Percentiles rank a stretch among this genome's conserved stretches.
phyloP scores from a whole-genome alignment of 2,888 invertebrate species.

The Lumbricus terrestris region DNA sequence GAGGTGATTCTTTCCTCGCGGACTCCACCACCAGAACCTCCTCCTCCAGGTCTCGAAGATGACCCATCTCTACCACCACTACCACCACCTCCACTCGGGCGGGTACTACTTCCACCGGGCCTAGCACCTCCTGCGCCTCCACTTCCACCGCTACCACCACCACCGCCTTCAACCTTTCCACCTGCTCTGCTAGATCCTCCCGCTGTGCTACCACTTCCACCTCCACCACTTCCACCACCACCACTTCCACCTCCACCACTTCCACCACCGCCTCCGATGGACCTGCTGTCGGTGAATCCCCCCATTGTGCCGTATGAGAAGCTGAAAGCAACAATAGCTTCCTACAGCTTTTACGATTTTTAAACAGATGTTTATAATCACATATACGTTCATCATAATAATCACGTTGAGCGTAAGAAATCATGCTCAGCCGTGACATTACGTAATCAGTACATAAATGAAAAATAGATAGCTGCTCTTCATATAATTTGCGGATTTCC shows the following conservation, averaged over 20 bases:
- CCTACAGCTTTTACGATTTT: too few species aligned
- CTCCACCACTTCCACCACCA: constrained; percentile 5
- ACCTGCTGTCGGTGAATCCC: background rate
- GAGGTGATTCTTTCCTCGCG: constrained; percentile 29
- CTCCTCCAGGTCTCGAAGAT: background rate
- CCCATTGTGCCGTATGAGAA: background rate
- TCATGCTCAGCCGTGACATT: too few species aligned
- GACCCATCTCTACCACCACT: background rate
- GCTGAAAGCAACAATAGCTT: background rate
- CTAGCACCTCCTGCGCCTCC: constrained; percentile 14
- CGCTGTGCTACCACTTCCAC: background rate
- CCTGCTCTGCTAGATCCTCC: background rate
- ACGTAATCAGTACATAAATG: too few species aligned
- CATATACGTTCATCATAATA: too few species aligned
- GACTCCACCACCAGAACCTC: background rate
- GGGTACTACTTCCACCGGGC: background rate
- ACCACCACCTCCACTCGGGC: background rate
- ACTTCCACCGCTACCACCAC: background rate
- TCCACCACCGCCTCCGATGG: constrained; percentile 22
- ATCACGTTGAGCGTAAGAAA: too few species aligned
- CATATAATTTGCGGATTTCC: too few species aligned
- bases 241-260: constrained; percentile 12
- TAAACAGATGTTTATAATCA: too few species aligned
- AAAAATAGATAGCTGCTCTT: too few species aligned
- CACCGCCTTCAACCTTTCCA: background rate